phyloP scores from a whole-genome alignment of 2,113 vertebrate species.

The Martes martes region DNA sequence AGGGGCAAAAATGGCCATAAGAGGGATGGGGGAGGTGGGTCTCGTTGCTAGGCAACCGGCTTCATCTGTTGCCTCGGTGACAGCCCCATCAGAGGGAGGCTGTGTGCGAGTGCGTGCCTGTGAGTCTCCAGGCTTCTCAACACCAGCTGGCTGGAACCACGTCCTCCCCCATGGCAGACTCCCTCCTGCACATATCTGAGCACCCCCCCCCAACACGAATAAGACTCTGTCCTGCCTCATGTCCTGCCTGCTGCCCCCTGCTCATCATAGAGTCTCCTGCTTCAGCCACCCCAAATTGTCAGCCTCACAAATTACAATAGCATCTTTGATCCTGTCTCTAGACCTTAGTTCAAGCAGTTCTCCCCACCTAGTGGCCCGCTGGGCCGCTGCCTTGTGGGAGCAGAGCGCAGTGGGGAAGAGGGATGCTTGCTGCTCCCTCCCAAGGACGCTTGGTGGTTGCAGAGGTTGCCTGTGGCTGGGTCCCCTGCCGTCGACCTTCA shows the following conservation, averaged over 20 bases:
- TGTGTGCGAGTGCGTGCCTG: background rate
- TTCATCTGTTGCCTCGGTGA: slow-evolving; percentile 61
- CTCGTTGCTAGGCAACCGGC: slow-evolving; percentile 62
- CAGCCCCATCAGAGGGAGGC: slow-evolving; percentile 40
- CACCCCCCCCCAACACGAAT: background rate
- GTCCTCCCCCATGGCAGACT: background rate
- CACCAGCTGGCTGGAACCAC: slow-evolving; percentile 37
- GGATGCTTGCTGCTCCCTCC: no score
- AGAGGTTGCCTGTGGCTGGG: background rate
- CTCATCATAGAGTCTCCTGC: background rate
- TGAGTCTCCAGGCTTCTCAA: background rate
- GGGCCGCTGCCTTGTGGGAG: background rate
- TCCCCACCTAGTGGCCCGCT: background rate
- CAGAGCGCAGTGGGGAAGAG: no score
- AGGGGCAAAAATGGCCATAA: slow-evolving; percentile 43
- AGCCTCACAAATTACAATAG: background rate
- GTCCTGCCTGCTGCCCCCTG: background rate
- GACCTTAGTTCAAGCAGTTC: background rate
- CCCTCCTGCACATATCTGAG: background rate
- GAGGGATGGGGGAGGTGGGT: background rate
- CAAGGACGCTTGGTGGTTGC: no score
- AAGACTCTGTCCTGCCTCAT: background rate
- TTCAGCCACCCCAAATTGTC: background rate
- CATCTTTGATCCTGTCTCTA: background rate
- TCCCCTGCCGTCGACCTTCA: fast-evolving